These are phyloP conservation scores for Phalacrocorax carbo DNA, from an alignment of 2,113 vertebrate genomes.

Conservation along the genomic window DNA sequence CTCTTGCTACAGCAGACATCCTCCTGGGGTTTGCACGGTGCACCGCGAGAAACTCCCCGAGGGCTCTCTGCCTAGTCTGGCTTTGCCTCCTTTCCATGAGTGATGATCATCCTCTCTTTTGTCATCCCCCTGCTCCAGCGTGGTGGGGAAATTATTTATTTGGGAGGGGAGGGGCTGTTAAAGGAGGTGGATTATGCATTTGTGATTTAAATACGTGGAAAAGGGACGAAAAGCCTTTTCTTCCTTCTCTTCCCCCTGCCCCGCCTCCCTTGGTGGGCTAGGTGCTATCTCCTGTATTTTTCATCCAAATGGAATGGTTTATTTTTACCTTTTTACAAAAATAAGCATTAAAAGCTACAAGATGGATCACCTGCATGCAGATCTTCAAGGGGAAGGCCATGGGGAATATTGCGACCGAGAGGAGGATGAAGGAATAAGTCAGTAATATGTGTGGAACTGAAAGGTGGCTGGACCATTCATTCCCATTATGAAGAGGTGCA, in stretches of 20 bases:
- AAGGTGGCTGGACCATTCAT: constrained; percentile 15
- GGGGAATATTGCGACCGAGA: not conserved
- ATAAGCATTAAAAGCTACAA: not conserved
- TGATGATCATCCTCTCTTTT: not conserved
- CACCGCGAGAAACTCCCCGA: rapidly evolving
- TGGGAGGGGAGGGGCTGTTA: not conserved
- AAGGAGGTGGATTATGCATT: not conserved
- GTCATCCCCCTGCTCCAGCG: not conserved
- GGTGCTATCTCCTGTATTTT: not conserved
- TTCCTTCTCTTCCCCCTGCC: not conserved
- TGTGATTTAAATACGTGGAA: not conserved
- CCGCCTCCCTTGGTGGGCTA: not conserved
- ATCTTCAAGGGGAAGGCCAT: not conserved
- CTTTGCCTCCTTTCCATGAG: not conserved
- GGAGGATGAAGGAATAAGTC: constrained; percentile 3
- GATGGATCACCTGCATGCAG: not conserved
- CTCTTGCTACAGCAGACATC: not conserved
- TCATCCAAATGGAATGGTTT: not conserved
- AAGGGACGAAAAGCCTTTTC: not conserved
- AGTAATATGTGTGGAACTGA: not conserved
- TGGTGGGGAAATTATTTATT: not conserved
- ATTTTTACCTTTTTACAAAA: constrained; percentile 20
- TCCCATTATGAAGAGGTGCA: constrained; percentile 33
- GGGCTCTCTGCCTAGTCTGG: not conserved
- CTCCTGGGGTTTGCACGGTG: not conserved